These are phyloP conservation scores for Argyresthia goedartella DNA, from an alignment of 2,888 invertebrate genomes.

Conservation along the genomic window DNA sequence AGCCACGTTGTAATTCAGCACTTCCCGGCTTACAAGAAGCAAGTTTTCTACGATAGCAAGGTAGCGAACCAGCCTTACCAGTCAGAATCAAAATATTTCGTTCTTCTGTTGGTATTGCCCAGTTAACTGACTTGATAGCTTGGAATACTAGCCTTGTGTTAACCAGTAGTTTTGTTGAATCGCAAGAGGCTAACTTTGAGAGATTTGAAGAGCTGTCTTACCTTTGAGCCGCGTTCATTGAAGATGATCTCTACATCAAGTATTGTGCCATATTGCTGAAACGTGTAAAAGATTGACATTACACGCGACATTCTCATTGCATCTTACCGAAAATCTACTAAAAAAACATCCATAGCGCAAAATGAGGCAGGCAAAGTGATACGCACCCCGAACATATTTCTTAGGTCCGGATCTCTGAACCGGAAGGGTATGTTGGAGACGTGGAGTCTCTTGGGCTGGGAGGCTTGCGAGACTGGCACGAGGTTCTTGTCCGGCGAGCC, in stretches of 20 bases:
- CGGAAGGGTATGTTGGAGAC: conserved; percentile 99
- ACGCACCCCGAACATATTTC: conserved; percentile 98
- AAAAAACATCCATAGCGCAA: too few species aligned
- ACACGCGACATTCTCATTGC: too few species aligned
- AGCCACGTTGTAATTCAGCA: too few species aligned
- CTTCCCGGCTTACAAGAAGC: too few species aligned
- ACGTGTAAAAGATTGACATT: conserved; percentile 45
- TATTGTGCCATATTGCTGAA: conserved; percentile 98
- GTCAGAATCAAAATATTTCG: not conserved
- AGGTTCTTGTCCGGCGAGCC: conserved; percentile 60
- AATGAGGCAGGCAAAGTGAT: conserved; percentile 13
- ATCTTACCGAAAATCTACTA: too few species aligned
- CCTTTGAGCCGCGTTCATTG: conserved; percentile 99
- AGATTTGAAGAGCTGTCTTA: conserved; percentile 76
- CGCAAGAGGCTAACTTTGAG: conserved; percentile 6
- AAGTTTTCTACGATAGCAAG: too few species aligned
- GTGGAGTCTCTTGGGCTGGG: conserved; percentile 94
- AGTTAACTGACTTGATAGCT: too few species aligned
- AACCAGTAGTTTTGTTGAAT: conserved; percentile 2
- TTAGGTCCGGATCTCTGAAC: conserved; percentile 98
- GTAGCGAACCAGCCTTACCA: not conserved
- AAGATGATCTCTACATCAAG: conserved; percentile 99
- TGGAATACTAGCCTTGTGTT: too few species aligned
- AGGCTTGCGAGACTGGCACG: conserved; percentile 61
- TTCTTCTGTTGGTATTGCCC: too few species aligned